phyloP scores from a whole-genome alignment of 2,888 invertebrate genomes.

The Amphimallon solstitiale region DNA sequence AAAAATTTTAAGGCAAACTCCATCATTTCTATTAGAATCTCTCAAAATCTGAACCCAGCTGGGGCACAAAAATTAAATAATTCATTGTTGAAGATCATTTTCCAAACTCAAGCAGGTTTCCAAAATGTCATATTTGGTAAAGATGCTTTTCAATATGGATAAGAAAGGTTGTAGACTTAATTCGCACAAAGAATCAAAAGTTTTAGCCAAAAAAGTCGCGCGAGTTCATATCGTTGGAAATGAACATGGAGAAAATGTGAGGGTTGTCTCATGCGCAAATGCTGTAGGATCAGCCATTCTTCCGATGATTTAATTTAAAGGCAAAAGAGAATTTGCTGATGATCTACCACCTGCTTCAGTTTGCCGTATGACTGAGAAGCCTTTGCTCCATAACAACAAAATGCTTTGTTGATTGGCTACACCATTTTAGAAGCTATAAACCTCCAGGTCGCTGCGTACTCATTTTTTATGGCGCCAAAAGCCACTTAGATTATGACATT shows the following conservation, averaged over 20 bases:
- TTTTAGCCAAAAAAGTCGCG: conserved; percentile 51
- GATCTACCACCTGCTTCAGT: no score
- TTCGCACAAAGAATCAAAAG: conserved; percentile 50
- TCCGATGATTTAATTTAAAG: conserved; percentile 54
- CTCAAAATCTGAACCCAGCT: conserved; percentile 46
- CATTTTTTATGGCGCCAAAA: conserved; percentile 54
- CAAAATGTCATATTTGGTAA: conserved; percentile 36
- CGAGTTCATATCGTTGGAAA: conserved; percentile 50
- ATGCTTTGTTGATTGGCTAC: no score
- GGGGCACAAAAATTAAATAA: conserved; percentile 46
- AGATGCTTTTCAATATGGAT: conserved; percentile 48
- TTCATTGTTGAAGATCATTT: no score
- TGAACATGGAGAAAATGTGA: conserved; percentile 56
- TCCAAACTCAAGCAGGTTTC: no score
- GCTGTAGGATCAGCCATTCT: conserved; percentile 51
- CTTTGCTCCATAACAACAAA: no score
- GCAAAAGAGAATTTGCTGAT: no score
- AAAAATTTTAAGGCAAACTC: no score
- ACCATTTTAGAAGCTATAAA: conserved; percentile 37
- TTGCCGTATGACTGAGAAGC: no score
- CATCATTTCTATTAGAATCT: no score
- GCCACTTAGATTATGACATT: conserved; percentile 52
- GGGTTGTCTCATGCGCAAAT: conserved; percentile 53
- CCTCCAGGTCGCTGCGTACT: conserved; percentile 45
- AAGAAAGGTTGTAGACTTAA: conserved; percentile 51